A percentile compares a stretch with the other conserved stretches of the same genome.
Evolutionary conservation across 64 coral and sea anemone genomes (phyloP).

Genomic region (Dendronephthya gigantea): DNA sequence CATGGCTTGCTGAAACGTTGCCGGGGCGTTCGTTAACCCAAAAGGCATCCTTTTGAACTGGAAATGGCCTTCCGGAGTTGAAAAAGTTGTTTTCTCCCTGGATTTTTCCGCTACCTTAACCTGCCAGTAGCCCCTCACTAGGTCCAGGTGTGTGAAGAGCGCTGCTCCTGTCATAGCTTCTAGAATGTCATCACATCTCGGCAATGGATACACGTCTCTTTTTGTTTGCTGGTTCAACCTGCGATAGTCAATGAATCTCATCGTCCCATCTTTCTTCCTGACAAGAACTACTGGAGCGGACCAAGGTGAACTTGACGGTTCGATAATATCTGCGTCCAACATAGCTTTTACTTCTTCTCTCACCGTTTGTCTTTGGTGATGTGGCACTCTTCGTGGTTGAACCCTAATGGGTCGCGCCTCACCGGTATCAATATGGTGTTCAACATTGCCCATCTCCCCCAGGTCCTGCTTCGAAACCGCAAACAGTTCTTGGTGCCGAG

Average conservation of each 20-base stretch:
- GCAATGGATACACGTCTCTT: neutral
- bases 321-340: neutral
- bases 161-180: neutral
- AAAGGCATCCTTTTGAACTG: slow-evolving; percentile 17
- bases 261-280: slow-evolving; percentile 14
- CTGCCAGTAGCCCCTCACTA: slow-evolving; percentile 7
- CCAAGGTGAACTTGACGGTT: slow-evolving; percentile 14
- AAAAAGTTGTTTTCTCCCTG: slow-evolving; percentile 3
- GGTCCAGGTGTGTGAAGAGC: slow-evolving; percentile 13
- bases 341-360: neutral
- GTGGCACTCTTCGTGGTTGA: neutral
- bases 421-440: no score
- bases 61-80: slow-evolving; percentile 16
- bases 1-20: neutral
- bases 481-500: neutral
- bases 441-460: no score
- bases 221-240: slow-evolving; percentile 4
- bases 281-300: slow-evolving; percentile 22
- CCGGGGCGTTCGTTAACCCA: slow-evolving; percentile 1
- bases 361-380: neutral
- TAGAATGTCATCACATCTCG: slow-evolving; percentile 25
- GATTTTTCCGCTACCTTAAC: neutral
- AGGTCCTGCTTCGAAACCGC: no score
- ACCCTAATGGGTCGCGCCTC: no score
- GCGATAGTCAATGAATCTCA: slow-evolving; percentile 1